Base-by-base conservation (phyloP, 2,113 vertebrate species). In the Dolichallabes microphthalmus region DNA sequence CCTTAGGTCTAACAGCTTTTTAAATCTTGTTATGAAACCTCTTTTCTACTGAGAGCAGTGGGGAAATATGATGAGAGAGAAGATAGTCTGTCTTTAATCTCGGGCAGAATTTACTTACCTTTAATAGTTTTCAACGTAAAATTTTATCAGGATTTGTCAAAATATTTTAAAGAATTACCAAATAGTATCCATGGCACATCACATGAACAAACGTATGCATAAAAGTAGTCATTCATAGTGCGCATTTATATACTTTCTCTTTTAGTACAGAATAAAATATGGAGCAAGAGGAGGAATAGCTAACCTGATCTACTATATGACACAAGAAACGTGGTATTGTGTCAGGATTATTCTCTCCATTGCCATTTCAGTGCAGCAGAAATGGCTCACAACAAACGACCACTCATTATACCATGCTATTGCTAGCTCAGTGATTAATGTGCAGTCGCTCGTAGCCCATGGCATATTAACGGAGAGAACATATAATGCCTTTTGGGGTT, bases 391-490 rank as follows among this genome's bases (percentile, higher is more conserved):
- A 66, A 79, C 79, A 75, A 76, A 64, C n/a, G 45, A 82, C 68
- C 66, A 80, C 85, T 86, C 85, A 73, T 82, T 57, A 64, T 64
- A 76, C 60, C 14, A 69, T 63, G 61, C 85, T 66, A 75, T 66
- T 82, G 58, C 60, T 55, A 30, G 79, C 58, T 66, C 79, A 14
- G 27, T 76, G 79, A 82, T 75, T 86, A 82, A 86, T 86, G 85
- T 69, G 69, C 63, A 80, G 57, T 73, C 55, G 76, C 80, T 66
- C 58, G 27, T 35, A 66, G 85, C 58, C 60, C 69, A 53, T 86
- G 69, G 80, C 69, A 86, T 75, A 82, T 82, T 82, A 86, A 86
- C 50, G 6, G 69, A 27, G 79, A 82, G 57, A 75, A 86, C 45
- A 76, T 86, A 66, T 35, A 53, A 76, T n/a, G 60, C 45, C 80